phyloP scores from a whole-genome alignment of 2,888 invertebrate species.

The Epinotia demarniana region DNA sequence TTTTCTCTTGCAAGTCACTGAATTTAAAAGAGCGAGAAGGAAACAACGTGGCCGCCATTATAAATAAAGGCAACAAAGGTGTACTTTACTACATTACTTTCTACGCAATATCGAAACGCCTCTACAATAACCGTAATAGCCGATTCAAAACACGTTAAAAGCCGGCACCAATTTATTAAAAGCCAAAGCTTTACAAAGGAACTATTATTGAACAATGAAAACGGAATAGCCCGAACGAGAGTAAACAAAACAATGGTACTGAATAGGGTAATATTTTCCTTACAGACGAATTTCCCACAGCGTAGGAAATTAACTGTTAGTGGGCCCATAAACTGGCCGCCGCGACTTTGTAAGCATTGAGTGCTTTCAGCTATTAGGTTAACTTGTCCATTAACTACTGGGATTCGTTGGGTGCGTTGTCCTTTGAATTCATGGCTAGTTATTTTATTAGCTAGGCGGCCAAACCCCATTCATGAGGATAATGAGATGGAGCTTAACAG shows the following conservation, averaged over 20 bases:
- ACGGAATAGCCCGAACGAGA: conserved; percentile 56
- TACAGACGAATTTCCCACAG: conserved; percentile 74
- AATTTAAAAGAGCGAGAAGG: not conserved
- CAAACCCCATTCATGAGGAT: conserved; percentile 18
- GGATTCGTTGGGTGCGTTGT: conserved; percentile 72
- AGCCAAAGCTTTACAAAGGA: conserved; percentile 52
- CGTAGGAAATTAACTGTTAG: conserved; percentile 82
- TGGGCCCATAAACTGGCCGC: conserved; percentile 76
- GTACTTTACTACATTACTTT: conserved; percentile 5
- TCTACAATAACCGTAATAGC: conserved; percentile 51
- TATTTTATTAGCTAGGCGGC: conserved; percentile 39
- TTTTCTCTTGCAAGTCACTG: not conserved
- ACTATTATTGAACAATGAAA: conserved; percentile 58
- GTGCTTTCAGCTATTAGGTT: conserved; percentile 83
- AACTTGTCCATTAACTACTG: conserved; percentile 79
- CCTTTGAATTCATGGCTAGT: conserved; percentile 61
- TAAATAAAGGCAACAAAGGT: not conserved
- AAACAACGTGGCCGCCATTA: not conserved
- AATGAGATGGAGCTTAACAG: conserved; percentile 2
- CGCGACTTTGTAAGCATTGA: conserved; percentile 82
- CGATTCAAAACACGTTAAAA: conserved; percentile 49
- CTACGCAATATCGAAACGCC: conserved; percentile 37
- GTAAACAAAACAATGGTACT: conserved; percentile 62
- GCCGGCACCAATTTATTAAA: conserved; percentile 56
- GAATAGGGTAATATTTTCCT: conserved; percentile 70